Percentiles rank a stretch among this genome's conserved stretches.
Evolutionary conservation across 2,797 vertebrate species (phyloP).

Genomic region (Darevskia nairensis): DNA sequence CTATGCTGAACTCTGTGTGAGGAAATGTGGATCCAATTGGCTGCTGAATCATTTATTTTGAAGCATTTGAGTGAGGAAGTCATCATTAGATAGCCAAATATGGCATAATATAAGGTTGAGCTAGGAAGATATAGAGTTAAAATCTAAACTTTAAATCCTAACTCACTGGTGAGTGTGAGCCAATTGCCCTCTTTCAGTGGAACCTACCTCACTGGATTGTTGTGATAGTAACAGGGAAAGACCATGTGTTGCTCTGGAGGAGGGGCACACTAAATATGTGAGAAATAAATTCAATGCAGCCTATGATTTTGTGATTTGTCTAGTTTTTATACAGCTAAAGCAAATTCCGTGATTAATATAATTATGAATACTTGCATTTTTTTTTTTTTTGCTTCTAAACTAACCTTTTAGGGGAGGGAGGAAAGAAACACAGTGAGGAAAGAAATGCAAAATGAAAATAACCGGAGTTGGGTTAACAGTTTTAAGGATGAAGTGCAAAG

Average conservation of each 20-base stretch:
- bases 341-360: background rate
- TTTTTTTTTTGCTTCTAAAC: background rate
- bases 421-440: background rate
- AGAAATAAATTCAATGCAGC: background rate
- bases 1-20: background rate
- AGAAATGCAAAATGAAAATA: conserved; percentile 13
- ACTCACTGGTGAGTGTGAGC: background rate
- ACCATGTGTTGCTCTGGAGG: background rate
- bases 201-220: background rate
- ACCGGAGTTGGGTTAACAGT: background rate
- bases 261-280: background rate
- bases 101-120: background rate
- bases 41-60: background rate
- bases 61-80: background rate
- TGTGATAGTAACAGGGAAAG: background rate
- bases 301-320: background rate
- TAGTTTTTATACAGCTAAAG: background rate
- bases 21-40: background rate
- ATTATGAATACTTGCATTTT: background rate
- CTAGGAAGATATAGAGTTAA: too few species aligned
- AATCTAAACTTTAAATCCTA: background rate
- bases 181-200: background rate
- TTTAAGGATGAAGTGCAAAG: background rate
- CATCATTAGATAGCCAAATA: background rate
- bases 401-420: background rate